A percentile compares a stretch with the other conserved stretches of the same genome.
Evolutionary conservation across 2,888 invertebrate genomes (phyloP).

Genomic region (Chloroclystis v-ata): DNA sequence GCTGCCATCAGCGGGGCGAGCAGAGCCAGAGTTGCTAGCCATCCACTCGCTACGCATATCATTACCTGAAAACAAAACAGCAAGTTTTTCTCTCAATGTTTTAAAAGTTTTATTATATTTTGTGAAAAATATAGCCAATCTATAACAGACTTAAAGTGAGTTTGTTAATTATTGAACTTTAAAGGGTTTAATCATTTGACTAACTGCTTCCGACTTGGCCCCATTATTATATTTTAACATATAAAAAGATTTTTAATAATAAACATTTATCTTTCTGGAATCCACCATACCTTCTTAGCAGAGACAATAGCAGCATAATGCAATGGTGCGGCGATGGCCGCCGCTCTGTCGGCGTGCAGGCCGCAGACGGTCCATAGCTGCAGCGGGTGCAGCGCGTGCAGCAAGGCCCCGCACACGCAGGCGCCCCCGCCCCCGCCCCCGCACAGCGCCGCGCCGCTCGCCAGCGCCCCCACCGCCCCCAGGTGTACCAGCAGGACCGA

Average conservation of each 20-base stretch:
- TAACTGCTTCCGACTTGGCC: no score
- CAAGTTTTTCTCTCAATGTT: no score
- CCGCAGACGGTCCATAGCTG: conserved; percentile 89
- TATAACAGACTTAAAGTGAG: no score
- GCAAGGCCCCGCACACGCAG: conserved; percentile 83
- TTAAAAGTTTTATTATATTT: no score
- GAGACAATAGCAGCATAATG: conserved; percentile 88
- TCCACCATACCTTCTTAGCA: conserved; percentile 83
- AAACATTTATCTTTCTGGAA: no score
- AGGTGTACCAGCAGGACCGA: conserved; percentile 85
- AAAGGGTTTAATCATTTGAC: no score
- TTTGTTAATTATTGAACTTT: no score
- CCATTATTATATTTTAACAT: no score
- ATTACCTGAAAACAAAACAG: conserved; percentile 76
- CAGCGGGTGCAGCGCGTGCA: conserved; percentile 84
- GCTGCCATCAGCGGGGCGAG: conserved; percentile 81
- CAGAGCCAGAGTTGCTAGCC: conserved; percentile 81
- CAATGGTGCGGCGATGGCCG: conserved; percentile 87
- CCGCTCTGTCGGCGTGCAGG: conserved; percentile 87
- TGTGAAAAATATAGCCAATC: no score
- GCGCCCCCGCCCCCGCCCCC: conserved; percentile 80
- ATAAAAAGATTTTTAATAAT: no score
- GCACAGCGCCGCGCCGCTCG: conserved; percentile 83
- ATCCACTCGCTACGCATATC: conserved; percentile 82
- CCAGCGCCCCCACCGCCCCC: conserved; percentile 82